Evolutionary conservation across 2,888 invertebrate species (phyloP), one percentile per base, ranked within the genome.

Genomic region (Galerucella pusilla): DNA sequence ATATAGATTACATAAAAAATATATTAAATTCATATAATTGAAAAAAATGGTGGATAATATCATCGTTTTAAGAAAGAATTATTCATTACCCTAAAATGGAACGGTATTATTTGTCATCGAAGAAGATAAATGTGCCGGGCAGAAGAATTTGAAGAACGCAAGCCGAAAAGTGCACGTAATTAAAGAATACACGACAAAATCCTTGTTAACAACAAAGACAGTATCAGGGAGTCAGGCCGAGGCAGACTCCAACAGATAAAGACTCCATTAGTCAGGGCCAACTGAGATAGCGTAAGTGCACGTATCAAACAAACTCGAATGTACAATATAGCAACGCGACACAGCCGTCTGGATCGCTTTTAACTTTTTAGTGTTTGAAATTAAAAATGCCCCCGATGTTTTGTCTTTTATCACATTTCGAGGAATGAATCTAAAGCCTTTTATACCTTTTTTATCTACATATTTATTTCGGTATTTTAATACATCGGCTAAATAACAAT

Each of bases 281-380:
- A 81, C 81, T 80, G 76, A 85, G 85, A 86, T 85, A 86, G 83
- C 83, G 83, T 86, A 86, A 86, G 85, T 86, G 85, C 85, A 85
- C 83, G 80, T 85, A 85, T 85, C 84, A 82, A 84, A 83, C 81
- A 81, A 82, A 81, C 83, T 83, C 79, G 81, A 80, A 80, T 81
- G 79, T 82, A 81, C 80, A 79, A 79, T 80, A 81, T 82, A 81
- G 80, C 79, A 81, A 79, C 81, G 82, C 83, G 84, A 83, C 84
- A 81, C 82, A 80, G 80, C 82, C 81, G 81, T 78, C 80, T 80
- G 77, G 79, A 75, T 78, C 78, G 81, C 79, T 72, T 83, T 83
- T 82, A 81, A 80, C 78, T 81, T 80, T 45, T 83, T 83, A 83
- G 81, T 82, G 79, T 81, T 74, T 73, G 69, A 75, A 79, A 74